Evolutionary conservation across 2,113 vertebrate genomes (phyloP).

Genomic region (Charina bottae): DNA sequence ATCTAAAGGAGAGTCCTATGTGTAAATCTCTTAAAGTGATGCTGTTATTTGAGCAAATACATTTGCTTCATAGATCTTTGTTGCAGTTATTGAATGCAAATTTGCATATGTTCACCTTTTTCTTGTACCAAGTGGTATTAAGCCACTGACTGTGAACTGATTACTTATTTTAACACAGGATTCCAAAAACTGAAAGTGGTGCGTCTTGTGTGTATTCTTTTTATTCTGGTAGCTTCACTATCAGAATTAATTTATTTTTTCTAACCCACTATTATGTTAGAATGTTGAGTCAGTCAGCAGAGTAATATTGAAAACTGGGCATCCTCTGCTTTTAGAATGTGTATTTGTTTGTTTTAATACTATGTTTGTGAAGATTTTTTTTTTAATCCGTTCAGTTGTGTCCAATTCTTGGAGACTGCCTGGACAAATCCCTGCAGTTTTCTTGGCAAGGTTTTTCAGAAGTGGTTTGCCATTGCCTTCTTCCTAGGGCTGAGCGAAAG

Average conservation of each 20-base stretch:
- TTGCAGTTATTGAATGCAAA: neutral
- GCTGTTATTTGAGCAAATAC: neutral
- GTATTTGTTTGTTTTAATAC: neutral
- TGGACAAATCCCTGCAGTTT: no score
- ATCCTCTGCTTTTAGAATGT: neutral
- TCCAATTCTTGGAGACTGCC: no score
- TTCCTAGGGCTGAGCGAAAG: no score
- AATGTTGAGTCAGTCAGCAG: neutral
- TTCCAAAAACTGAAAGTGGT: neutral
- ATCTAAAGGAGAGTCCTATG: neutral
- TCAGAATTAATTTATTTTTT: neutral
- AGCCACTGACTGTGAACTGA: neutral
- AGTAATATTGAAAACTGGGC: neutral
- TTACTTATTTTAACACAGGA: neutral
- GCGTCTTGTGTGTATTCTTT: neutral
- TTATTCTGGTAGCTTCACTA: neutral
- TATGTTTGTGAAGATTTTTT: neutral
- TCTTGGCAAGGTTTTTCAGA: no score
- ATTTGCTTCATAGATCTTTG: neutral
- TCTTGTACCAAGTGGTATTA: neutral
- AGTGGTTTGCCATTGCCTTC: no score
- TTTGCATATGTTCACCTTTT: neutral
- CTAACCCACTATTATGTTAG: neutral
- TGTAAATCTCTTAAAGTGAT: neutral
- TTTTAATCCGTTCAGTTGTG: no score